Percentiles rank a stretch among this genome's conserved stretches.
phyloP scores from a whole-genome alignment of 2,113 vertebrate species.

The Oryzias celebensis region DNA sequence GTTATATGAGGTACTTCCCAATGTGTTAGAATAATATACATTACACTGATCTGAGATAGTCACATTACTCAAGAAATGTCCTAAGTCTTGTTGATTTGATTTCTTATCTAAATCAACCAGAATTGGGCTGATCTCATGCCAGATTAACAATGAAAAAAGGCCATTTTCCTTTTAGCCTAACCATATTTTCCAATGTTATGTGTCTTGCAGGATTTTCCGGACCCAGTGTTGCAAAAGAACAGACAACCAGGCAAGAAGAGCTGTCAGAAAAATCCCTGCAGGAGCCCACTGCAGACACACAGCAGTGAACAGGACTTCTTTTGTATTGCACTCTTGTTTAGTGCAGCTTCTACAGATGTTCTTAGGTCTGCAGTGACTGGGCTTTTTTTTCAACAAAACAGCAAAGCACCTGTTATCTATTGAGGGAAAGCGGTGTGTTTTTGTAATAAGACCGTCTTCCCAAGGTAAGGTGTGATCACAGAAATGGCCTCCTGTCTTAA shows the following conservation, averaged over 20 bases:
- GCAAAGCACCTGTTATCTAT: slow-evolving; percentile 17
- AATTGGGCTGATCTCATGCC: slow-evolving; percentile 37
- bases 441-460: slow-evolving; percentile 42
- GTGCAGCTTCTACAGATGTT: slow-evolving; percentile 12
- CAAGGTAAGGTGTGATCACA: slow-evolving; percentile 47
- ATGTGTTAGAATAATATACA: background rate
- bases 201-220: slow-evolving; percentile 67
- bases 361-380: slow-evolving; percentile 10
- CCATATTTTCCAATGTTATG: slow-evolving; percentile 38
- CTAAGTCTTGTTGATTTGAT: slow-evolving; percentile 47
- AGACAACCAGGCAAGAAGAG: slow-evolving; percentile 41
- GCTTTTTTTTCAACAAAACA: slow-evolving; percentile 35
- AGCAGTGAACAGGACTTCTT: slow-evolving; percentile 28
- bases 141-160: slow-evolving; percentile 23
- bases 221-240: slow-evolving; percentile 37
- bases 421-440: background rate
- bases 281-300: slow-evolving; percentile 23
- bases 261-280: slow-evolving; percentile 42
- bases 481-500: slow-evolving; percentile 42
- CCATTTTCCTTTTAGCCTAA: slow-evolving; percentile 36
- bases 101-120: slow-evolving; percentile 29
- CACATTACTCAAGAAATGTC: slow-evolving; percentile 13
- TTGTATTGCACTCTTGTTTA: slow-evolving; percentile 11
- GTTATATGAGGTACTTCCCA: background rate
- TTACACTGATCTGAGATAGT: slow-evolving; percentile 1